Evolutionary conservation across 2,888 invertebrate species (phyloP).

Genomic region (Papilio gigon): DNA sequence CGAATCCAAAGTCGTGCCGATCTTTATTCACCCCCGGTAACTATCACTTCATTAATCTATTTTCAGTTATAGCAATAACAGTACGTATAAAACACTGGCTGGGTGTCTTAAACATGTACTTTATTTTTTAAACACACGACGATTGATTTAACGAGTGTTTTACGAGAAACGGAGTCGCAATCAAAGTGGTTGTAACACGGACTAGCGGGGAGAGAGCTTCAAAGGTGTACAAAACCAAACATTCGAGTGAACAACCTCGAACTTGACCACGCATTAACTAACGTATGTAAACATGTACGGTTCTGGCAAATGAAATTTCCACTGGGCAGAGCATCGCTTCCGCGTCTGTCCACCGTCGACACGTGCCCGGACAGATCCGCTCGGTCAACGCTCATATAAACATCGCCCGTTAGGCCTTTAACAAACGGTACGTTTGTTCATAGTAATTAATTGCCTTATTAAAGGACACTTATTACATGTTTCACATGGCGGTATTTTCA

Average conservation of each 20-base stretch:
- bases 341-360: constrained; percentile 56
- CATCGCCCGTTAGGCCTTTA: constrained; percentile 44
- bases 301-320: constrained; percentile 68
- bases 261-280: constrained; percentile 70
- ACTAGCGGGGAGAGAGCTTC: constrained; percentile 19
- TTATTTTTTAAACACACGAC: constrained; percentile 12
- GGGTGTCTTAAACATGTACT: background rate
- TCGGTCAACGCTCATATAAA: constrained; percentile 50
- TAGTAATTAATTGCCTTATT: constrained; percentile 12
- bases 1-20: background rate
- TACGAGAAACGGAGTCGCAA: constrained; percentile 32
- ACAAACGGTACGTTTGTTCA: constrained; percentile 40
- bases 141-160: constrained; percentile 32
- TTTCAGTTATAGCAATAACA: constrained; percentile 1
- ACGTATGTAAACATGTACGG: constrained; percentile 69
- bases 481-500: too few species aligned
- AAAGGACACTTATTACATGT: background rate
- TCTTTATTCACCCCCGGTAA: background rate
- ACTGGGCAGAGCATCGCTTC: constrained; percentile 66
- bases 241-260: constrained; percentile 71
- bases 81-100: background rate
- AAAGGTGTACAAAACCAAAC: constrained; percentile 24
- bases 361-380: constrained; percentile 69
- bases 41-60: constrained; percentile 17
- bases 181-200: constrained; percentile 26